Base-by-base conservation (phyloP, 1,140 invertebrate species). In the Dendroctonus ponderosae region DNA sequence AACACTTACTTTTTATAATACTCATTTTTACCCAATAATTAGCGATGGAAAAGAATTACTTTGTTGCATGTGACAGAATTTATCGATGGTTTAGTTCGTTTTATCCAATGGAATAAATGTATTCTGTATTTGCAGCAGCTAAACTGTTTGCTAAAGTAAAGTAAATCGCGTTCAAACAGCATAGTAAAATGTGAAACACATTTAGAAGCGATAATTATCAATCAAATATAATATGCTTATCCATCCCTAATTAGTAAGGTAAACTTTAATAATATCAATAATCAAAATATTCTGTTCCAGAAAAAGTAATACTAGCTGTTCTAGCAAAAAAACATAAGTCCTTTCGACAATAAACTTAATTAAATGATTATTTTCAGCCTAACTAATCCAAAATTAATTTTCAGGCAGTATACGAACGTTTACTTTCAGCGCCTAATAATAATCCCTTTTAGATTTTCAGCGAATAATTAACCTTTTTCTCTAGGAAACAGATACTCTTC, bases 361-460 rank as follows among this genome's bases (percentile, higher is more conserved):
- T 15, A 41, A 49, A 57, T 50, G 15, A 50, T 49, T 26, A 3
- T 50, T 62, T 62, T 52, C 60, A 62, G 60, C 60, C 56, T 58
- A 44, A 62, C 15, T 62, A 62, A 52, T 51, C 0, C 2, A 49
- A 68, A 60, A 61, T 71, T 72, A 59, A 70, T 65, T 74, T 74
- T 74, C 72, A 74, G 72, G 71, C 60, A 68, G 51, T 59, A 67
- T 44, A 58, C n/a, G n/a, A 60, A 54, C 11, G 42, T 67, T 67
- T 58, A 61, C 67, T 62, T 62, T 63, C 69, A 72, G 68, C 60
- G 64, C 61, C 39, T 53, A 44, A 58, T 62, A 64, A 54, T 69
- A 69, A 62, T 70, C 54, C 65, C 69, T 66, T 62, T 72, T 67
- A 49, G 58, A 52, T 60, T 72, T 72, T 26, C 71, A 72, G 71